Evolutionary conservation across 2,888 invertebrate genomes (phyloP).

Genomic region (Brachyptera putata): DNA sequence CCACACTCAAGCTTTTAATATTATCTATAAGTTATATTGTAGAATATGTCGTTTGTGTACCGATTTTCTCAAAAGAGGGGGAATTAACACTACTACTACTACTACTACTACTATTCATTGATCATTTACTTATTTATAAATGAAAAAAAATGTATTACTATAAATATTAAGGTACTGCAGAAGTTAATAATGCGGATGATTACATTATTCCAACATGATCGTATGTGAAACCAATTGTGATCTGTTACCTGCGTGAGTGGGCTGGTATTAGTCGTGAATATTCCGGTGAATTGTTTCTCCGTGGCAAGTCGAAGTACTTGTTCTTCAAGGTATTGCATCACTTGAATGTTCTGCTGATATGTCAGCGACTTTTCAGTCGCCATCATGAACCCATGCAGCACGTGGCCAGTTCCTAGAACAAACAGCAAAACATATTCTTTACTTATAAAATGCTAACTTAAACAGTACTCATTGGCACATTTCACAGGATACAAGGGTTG

Average conservation of each 20-base stretch:
- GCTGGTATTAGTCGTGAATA: constrained; percentile 83
- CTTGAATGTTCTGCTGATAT: constrained; percentile 70
- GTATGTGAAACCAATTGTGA: not conserved
- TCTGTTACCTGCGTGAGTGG: constrained; percentile 74
- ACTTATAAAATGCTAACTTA: not conserved
- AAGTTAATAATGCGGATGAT: too few relatives aligned
- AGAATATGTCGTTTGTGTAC: too few relatives aligned
- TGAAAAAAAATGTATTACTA: too few relatives aligned
- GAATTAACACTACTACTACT: too few relatives aligned
- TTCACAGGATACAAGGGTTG: too few relatives aligned
- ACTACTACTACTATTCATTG: too few relatives aligned
- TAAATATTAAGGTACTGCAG: too few relatives aligned
- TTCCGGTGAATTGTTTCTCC: constrained; percentile 62
- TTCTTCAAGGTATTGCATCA: constrained; percentile 74
- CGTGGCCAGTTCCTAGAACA: constrained; percentile 42
- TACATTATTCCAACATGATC: too few relatives aligned
- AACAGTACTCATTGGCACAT: not conserved
- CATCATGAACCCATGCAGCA: constrained; percentile 86
- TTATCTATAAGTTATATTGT: too few relatives aligned
- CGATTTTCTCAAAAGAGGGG: too few relatives aligned
- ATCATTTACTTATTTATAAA: too few relatives aligned
- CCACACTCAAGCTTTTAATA: too few relatives aligned
- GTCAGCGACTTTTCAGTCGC: constrained; percentile 63
- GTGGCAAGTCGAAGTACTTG: constrained; percentile 65
- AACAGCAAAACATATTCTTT: not conserved